These are phyloP conservation scores for Megalurothrips usitatus DNA, from an alignment of 2,888 invertebrate genomes.

Conservation along the genomic window DNA sequence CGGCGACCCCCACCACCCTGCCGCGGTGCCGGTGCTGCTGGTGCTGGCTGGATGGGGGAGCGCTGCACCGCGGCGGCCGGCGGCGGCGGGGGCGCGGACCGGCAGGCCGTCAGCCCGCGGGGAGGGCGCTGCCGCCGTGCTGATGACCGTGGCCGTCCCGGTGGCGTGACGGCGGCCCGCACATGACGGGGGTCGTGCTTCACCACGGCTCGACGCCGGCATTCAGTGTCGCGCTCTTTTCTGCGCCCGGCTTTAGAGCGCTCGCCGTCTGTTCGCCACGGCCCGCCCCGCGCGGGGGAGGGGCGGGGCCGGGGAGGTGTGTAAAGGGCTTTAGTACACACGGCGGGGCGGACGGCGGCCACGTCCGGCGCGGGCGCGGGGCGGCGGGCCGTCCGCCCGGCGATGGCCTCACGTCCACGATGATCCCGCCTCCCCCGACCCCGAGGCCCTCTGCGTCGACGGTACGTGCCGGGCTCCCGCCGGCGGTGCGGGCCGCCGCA, in stretches of 20 bases:
- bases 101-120: too few species aligned
- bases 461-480: background rate
- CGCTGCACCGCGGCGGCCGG: too few species aligned
- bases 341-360: background rate
- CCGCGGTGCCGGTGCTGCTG: background rate
- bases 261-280: background rate
- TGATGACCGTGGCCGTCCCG: too few species aligned
- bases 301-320: background rate
- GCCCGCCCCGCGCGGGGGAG: background rate
- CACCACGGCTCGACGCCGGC: background rate
- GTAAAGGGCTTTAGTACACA: too few species aligned
- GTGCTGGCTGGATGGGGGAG: too few species aligned
- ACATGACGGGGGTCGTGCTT: too few species aligned
- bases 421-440: background rate
- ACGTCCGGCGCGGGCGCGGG: background rate
- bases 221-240: too few species aligned
- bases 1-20: background rate
- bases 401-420: conserved; percentile 18
- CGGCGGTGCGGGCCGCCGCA: background rate
- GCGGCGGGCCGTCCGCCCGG: background rate
- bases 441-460: background rate
- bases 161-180: too few species aligned
- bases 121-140: too few species aligned
- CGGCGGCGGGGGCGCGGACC: too few species aligned
- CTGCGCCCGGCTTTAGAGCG: too few species aligned